phyloP scores from a whole-genome alignment of 2,888 invertebrate genomes.

The Hirtodrosophila cameraria region DNA sequence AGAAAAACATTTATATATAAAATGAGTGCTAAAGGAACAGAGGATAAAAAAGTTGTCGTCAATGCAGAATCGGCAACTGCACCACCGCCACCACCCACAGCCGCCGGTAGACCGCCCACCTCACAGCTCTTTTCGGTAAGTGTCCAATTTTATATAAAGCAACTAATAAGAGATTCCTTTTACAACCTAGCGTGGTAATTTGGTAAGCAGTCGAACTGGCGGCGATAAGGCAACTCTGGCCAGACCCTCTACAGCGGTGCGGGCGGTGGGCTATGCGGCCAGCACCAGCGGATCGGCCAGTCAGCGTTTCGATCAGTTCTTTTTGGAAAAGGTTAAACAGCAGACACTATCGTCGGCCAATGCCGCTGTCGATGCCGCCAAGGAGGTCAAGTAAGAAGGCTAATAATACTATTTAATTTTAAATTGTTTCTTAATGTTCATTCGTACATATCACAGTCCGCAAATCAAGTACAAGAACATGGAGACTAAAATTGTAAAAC shows the following conservation, averaged over 20 bases:
- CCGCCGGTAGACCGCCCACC: constrained; percentile 79
- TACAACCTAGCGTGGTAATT: constrained; percentile 77
- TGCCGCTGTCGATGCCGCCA: constrained; percentile 86
- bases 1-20: background rate
- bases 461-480: constrained; percentile 96
- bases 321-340: constrained; percentile 85
- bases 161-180: background rate
- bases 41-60: constrained; percentile 1
- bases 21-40: constrained; percentile 41
- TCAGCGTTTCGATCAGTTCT: constrained; percentile 90
- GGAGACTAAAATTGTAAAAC: constrained; percentile 93
- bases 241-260: constrained; percentile 97
- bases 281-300: constrained; percentile 84
- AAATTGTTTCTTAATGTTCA: background rate
- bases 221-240: constrained; percentile 82
- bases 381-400: constrained; percentile 84
- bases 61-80: constrained; percentile 21
- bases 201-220: constrained; percentile 80
- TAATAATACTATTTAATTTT: background rate
- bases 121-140: constrained; percentile 80
- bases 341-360: constrained; percentile 80
- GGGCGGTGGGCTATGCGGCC: constrained; percentile 98
- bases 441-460: constrained; percentile 84
- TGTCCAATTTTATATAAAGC: background rate
- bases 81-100: constrained; percentile 75